Evolutionary conservation across 2,888 invertebrate species (phyloP).

Genomic region (Cheilosia impressa): DNA sequence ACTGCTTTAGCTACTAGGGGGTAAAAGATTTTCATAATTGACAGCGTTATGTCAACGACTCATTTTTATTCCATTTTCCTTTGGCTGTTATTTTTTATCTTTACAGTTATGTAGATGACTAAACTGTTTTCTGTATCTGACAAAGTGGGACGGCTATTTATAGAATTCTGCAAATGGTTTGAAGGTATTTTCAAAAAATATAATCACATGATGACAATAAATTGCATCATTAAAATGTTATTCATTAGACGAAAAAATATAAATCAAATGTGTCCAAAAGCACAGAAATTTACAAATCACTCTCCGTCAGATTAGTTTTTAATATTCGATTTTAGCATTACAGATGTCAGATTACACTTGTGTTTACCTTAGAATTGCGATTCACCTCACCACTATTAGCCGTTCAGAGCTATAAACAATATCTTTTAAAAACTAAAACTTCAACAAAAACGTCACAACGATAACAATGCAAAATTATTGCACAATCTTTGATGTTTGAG

Average conservation of each 20-base stretch:
- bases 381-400: neutral
- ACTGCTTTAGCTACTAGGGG: no score
- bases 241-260: neutral
- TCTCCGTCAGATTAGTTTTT: neutral
- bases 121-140: no score
- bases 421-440: neutral
- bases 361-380: neutral
- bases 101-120: no score
- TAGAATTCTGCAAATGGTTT: no score
- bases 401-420: no score
- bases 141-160: no score
- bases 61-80: no score
- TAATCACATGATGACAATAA: neutral
- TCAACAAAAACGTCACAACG: neutral
- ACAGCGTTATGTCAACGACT: no score
- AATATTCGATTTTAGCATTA: neutral
- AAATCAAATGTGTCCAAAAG: neutral
- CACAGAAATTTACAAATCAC: neutral
- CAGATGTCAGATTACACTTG: no score
- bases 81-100: no score
- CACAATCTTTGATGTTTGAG: neutral
- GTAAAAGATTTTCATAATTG: no score
- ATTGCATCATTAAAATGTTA: neutral
- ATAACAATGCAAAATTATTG: neutral
- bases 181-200: no score